Base-by-base conservation (phyloP, 2,797 vertebrate genomes). In the Falco rusticolus region DNA sequence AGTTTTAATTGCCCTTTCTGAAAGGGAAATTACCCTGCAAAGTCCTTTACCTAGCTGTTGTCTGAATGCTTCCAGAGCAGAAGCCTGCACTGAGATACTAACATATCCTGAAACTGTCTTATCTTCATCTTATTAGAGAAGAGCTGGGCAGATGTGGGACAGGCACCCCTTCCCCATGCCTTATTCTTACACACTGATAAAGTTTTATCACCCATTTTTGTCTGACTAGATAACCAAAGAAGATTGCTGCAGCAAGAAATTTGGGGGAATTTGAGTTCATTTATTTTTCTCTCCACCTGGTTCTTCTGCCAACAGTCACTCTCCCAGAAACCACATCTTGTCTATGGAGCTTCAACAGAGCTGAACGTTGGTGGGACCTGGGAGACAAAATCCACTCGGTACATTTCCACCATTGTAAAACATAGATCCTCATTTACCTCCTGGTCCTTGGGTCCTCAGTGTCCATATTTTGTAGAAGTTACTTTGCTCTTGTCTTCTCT, bases 1-100 rank as follows among this genome's bases (percentile, higher is more conserved):
- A 94, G 68, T 70, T 92, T 81, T 90, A 95, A 77, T 93, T 92
- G 85, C n/a, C 72, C 76, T 86, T 94, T 95, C 77, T 87, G 54
- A 90, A 79, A 79, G n/a, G 43, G 51, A 90, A 94, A 96, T 96
- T 72, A 47, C 77, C 79, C 47, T 92, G 76, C 74, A 72, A 79
- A 89, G 33, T n/a, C 78, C 45, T 93, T 92, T 83, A 54, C 65
- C 10, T 39, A 34, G 18, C 29, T 2, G 0, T 66, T 65, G 53
- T 37, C 71, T 83, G 65, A 78, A 94, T 43, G 16, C 19, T 86
- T 86, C 82, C 2, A 1, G 47, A 71, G 56, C 51, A 90, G 31
- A 86, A 81, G 15, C 22, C 22, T 60, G 41, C 18, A 53, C 24
- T 29, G 20, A 95, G 84, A 91, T 92, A 82, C 43, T 93, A 93